Base-by-base conservation (phyloP, 2,797 vertebrate species). In the Dicrostonyx torquatus region DNA sequence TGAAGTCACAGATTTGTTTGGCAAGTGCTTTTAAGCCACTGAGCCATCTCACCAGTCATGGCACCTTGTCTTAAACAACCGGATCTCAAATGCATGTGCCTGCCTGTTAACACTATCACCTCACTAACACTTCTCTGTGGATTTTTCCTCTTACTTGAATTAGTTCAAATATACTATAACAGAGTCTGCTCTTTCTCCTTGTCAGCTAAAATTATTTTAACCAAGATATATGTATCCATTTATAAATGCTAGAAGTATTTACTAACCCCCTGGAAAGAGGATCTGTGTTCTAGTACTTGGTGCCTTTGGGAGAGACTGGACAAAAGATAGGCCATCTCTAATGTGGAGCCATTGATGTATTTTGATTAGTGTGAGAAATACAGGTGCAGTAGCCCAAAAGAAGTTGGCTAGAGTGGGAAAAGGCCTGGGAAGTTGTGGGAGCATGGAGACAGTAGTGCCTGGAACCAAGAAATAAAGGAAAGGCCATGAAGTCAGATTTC, bases 141-240 rank as follows among this genome's bases (percentile, higher is more conserved):
- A 70, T 12, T 26, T 80, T 87, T 15, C 29, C 84, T 78, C 83
- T 55, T 82, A 75, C 45, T 50, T 64, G 34, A 75, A 66, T 94
- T 78, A 78, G 7, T 72, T 73, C 73, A 86, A 85, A 85, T 88
- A n/a, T 29, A 58, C 17, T 72, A 7, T 43, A 45, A 82, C 6
- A 86, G 24, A 62, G 55, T 62, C 77, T 84, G 66, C 68, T 88
- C 37, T 85, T 84, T 94, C 82, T 72, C 10, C 68, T 14, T 73
- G 14, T 79, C 86, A 93, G 79, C 68, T 83, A 64, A 95, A 84
- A 84, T 60, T 6, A 93, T 37, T 87, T 93, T 84, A 91, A 68
- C 70, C 79, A 24, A 93, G 70, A 60, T 94, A 84, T 40, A 62
- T 82, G 58, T 83, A 55, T 72, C 76, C 92, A 18, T 77, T 80